Percentiles rank a stretch among this genome's conserved stretches.
These are phyloP conservation scores for Phalacrocorax brasilianus DNA, from an alignment of 2,113 vertebrate genomes.

Conservation along the genomic window DNA sequence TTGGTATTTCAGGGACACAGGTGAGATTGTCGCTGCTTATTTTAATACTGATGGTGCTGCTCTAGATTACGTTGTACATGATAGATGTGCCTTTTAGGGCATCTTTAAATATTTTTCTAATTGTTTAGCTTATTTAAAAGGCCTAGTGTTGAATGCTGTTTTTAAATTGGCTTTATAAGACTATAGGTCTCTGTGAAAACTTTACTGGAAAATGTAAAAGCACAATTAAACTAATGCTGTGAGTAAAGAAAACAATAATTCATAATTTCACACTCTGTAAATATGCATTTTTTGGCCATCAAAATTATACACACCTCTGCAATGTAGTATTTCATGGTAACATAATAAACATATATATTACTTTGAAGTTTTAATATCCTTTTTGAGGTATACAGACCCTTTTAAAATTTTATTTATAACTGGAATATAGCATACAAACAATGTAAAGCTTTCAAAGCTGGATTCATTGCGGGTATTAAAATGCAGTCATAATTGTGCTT, in stretches of 20 bases:
- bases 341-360: conserved; percentile 43
- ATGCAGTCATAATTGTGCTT: conserved; percentile 59
- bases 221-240: conserved; percentile 28
- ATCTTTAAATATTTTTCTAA: background rate
- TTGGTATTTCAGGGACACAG: background rate
- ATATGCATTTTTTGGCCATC: background rate
- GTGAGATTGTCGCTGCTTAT: background rate
- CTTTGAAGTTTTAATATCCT: conserved; percentile 63
- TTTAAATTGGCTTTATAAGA: conserved; percentile 2
- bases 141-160: background rate
- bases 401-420: conserved; percentile 66
- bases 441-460: conserved; percentile 60
- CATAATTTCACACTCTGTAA: conserved; percentile 36
- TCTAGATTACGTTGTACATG: background rate
- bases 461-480: conserved; percentile 64
- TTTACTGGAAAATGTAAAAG: conserved; percentile 25
- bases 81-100: background rate
- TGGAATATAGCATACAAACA: conserved; percentile 58
- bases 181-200: background rate
- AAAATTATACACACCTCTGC: background rate
- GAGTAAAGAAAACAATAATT: conserved; percentile 53
- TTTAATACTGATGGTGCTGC: background rate
- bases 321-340: background rate
- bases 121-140: background rate
- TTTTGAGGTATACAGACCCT: conserved; percentile 38